Evolutionary conservation across 1,140 invertebrate genomes (phyloP).

Genomic region (Musca vetustissima): DNA sequence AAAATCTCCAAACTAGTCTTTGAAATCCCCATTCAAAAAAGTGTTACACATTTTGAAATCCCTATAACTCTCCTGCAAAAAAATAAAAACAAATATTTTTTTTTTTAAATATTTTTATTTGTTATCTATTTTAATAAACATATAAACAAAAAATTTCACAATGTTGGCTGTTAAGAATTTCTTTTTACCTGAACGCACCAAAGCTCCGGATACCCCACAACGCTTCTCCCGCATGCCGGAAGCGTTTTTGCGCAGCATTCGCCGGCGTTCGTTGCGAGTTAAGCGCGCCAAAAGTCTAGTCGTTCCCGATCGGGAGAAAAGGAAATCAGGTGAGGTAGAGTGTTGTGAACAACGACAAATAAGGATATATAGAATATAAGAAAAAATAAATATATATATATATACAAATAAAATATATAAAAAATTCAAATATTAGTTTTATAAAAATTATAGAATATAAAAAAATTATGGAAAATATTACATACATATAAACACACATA

Average conservation of each 20-base stretch:
- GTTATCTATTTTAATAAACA: neutral
- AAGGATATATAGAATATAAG: no score
- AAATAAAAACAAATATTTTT: no score
- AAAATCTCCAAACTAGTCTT: no score
- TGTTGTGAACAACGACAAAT: constrained; percentile 34
- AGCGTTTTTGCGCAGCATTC: constrained; percentile 67
- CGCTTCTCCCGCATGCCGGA: constrained; percentile 64
- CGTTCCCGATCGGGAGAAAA: constrained; percentile 65
- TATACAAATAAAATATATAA: no score
- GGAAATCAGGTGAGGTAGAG: constrained; percentile 72
- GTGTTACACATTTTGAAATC: no score
- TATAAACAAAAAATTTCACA: neutral
- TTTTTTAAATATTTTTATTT: neutral
- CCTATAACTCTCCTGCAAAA: no score
- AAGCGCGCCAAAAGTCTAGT: constrained; percentile 71
- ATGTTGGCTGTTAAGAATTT: constrained; percentile 69
- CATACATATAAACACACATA: no score
- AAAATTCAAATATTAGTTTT: no score
- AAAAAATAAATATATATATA: no score
- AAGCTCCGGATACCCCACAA: constrained; percentile 59
- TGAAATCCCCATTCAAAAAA: no score
- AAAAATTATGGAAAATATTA: no score
- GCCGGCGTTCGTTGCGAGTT: constrained; percentile 66
- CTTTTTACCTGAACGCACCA: constrained; percentile 66
- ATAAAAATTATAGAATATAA: no score